Evolutionary conservation across 2,113 vertebrate species (phyloP).

Genomic region (Pandion haliaetus): DNA sequence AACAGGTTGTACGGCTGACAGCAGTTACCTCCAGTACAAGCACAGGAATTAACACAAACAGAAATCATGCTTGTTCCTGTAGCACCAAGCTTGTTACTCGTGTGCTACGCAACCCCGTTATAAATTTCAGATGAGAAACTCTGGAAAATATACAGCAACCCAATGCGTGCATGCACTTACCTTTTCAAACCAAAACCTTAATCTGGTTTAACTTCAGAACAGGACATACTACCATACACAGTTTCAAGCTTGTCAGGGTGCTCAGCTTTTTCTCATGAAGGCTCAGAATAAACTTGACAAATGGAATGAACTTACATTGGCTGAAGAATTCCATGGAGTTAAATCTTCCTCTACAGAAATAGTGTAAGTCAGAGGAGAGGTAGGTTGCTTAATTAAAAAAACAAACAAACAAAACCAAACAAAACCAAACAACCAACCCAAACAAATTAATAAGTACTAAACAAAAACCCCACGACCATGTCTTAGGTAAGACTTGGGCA

Average conservation of each 20-base stretch:
- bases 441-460: too few species aligned
- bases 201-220: not conserved
- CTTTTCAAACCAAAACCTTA: not conserved
- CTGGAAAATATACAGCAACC: not conserved
- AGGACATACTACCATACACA: not conserved
- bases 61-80: not conserved
- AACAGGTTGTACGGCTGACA: too few species aligned
- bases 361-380: not conserved
- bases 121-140: not conserved
- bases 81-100: not conserved
- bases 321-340: not conserved
- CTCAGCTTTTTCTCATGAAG: not conserved
- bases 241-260: not conserved
- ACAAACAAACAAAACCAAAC: not conserved
- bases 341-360: not conserved
- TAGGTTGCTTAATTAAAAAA: not conserved
- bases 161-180: accelerated
- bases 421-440: too few species aligned
- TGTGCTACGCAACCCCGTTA: not conserved
- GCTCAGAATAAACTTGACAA: not conserved
- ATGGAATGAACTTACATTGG: not conserved
- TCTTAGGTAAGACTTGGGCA: not conserved
- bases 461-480: too few species aligned
- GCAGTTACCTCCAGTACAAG: too few species aligned
- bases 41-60: not conserved